phyloP scores from a whole-genome alignment of 1,140 invertebrate genomes.

The Maconellicoccus hirsutus region DNA sequence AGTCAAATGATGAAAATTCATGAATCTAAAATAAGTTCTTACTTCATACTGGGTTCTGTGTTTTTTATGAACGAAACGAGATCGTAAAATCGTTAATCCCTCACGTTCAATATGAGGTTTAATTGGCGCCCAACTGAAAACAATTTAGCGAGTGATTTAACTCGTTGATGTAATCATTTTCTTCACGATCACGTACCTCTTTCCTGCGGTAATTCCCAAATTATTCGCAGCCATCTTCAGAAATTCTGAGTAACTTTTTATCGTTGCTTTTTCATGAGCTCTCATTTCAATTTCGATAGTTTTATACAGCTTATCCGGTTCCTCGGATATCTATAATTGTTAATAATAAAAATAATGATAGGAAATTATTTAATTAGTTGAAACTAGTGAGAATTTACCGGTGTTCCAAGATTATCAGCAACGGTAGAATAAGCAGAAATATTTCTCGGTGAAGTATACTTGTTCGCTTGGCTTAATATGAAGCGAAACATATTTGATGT shows the following conservation, averaged over 20 bases:
- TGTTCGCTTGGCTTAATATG: too few species aligned
- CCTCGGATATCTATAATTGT: slow-evolving; percentile 24
- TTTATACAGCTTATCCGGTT: slow-evolving; percentile 66
- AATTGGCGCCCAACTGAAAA: slow-evolving; percentile 50
- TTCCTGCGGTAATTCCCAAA: slow-evolving; percentile 60
- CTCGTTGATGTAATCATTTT: not conserved
- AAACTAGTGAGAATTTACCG: too few species aligned
- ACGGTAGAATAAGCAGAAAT: too few species aligned
- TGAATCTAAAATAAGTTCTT: slow-evolving; percentile 78
- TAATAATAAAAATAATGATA: too few species aligned
- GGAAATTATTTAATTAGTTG: too few species aligned
- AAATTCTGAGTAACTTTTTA: slow-evolving; percentile 81
- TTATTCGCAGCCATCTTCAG: slow-evolving; percentile 61
- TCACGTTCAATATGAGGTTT: slow-evolving; percentile 62
- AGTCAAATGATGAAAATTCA: slow-evolving; percentile 74
- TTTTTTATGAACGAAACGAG: slow-evolving; percentile 85
- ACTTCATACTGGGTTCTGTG: slow-evolving; percentile 93
- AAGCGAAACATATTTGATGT: too few species aligned
- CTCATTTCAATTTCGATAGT: slow-evolving; percentile 74
- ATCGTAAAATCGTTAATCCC: slow-evolving; percentile 59
- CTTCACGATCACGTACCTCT: too few species aligned
- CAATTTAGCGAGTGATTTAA: not conserved
- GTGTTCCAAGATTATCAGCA: too few species aligned
- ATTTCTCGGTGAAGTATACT: too few species aligned
- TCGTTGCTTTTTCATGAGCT: slow-evolving; percentile 71